A percentile compares a stretch with the other conserved stretches of the same genome.
Evolutionary conservation across 2,888 invertebrate genomes (phyloP).

Genomic region (Drosophila meridiana): DNA sequence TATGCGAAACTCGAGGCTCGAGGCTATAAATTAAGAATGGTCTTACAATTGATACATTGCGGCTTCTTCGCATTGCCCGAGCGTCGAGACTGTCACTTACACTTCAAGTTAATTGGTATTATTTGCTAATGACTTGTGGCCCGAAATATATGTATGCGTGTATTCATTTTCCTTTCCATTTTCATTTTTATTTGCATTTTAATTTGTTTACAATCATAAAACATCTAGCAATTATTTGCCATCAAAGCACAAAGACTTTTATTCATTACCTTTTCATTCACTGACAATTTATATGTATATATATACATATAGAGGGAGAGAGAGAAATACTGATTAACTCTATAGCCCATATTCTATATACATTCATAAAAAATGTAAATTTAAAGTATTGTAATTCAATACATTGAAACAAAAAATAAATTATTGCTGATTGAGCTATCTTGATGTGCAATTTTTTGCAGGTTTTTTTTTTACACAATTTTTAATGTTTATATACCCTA

Average conservation of each 20-base stretch:
- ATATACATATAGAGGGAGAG: background rate
- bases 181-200: background rate
- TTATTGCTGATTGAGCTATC: slow-evolving; percentile 2
- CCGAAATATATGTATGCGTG: background rate
- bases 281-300: background rate
- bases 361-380: background rate
- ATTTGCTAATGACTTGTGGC: background rate
- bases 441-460: background rate
- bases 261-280: background rate
- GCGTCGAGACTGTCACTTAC: background rate
- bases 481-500: too few relatives aligned
- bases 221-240: background rate
- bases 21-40: background rate
- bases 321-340: too few relatives aligned
- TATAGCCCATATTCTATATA: background rate
- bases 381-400: background rate
- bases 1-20: background rate
- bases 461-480: background rate
- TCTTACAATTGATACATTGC: background rate
- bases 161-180: background rate
- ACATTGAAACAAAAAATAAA: background rate
- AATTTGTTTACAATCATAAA: background rate
- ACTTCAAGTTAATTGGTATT: background rate
- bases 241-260: background rate
- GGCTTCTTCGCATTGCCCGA: background rate